Percentiles rank a stretch among this genome's conserved stretches.
Conservation (phyloP, 2,113 vertebrate species). For the Chionodraco myersi region DNA sequence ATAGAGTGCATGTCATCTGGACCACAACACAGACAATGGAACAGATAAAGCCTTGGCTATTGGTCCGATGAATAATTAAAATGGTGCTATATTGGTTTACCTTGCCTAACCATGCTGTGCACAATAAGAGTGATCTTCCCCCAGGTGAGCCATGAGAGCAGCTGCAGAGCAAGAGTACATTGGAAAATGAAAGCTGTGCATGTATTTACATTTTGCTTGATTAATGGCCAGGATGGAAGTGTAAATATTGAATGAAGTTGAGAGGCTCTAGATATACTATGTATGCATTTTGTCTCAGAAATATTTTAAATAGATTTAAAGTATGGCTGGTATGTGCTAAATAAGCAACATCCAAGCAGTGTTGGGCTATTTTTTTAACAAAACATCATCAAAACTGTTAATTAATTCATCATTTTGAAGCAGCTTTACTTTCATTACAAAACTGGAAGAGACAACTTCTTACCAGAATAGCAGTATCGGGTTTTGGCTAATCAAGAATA, state of each 20-base stretch:
- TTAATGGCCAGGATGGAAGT: slow-evolving; percentile 29
- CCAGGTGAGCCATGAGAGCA: slow-evolving; percentile 72
- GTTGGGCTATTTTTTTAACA: slow-evolving; percentile 6
- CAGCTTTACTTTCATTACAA: slow-evolving; percentile 19
- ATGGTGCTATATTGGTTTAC: slow-evolving; percentile 74
- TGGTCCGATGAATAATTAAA: slow-evolving; percentile 80
- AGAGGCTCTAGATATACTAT: background rate
- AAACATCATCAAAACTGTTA: background rate
- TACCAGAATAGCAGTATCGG: slow-evolving; percentile 24
- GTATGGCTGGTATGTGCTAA: background rate
- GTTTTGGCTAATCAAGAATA: slow-evolving; percentile 8
- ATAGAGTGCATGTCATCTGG: slow-evolving; percentile 41
- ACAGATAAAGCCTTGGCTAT: slow-evolving; percentile 52
- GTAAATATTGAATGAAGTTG: slow-evolving; percentile 9
- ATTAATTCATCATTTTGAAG: too few relatives aligned
- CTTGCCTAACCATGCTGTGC: slow-evolving; percentile 62
- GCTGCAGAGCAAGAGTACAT: slow-evolving; percentile 56
- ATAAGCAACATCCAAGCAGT: background rate
- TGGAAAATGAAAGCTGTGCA: slow-evolving; percentile 58
- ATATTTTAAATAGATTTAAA: slow-evolving; percentile 10
- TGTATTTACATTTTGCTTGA: slow-evolving; percentile 29
- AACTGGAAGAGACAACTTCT: background rate
- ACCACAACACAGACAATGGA: slow-evolving; percentile 53
- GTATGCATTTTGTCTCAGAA: background rate
- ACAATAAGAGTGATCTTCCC: slow-evolving; percentile 70